Percentiles rank a stretch among this genome's conserved stretches.
Conservation (phyloP, 2,888 invertebrate genomes). For the Pristionchus entomophagus region DNA sequence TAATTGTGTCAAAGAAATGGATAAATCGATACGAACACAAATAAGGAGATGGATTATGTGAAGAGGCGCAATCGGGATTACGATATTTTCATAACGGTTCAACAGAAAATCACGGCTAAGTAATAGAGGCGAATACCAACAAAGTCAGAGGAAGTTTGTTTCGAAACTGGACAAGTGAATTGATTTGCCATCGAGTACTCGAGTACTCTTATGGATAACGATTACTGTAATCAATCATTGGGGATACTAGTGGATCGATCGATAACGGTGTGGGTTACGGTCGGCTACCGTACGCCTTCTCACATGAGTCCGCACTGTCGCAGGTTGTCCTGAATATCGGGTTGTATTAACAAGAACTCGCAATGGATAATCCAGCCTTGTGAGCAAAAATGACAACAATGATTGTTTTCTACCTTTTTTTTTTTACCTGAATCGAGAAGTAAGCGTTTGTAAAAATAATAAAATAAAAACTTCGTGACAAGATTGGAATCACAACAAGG, state of each 20-base stretch:
- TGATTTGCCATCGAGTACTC: background rate
- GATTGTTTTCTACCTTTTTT: too few relatives aligned
- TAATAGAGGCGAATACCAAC: background rate
- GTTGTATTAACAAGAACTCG: too few relatives aligned
- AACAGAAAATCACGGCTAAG: background rate
- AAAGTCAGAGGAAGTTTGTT: too few relatives aligned
- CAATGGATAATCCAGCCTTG: too few relatives aligned
- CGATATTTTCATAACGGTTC: background rate
- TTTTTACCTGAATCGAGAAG: too few relatives aligned
- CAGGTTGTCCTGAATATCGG: constrained; percentile 56
- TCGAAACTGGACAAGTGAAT: background rate
- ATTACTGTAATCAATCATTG: background rate
- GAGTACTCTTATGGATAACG: background rate
- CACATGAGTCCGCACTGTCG: constrained; percentile 53
- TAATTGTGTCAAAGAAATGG: background rate
- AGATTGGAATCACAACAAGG: too few relatives aligned
- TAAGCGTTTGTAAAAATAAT: too few relatives aligned
- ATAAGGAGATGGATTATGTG: background rate
- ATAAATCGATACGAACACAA: background rate
- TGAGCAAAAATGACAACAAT: too few relatives aligned
- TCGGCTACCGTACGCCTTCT: constrained; percentile 27
- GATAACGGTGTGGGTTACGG: background rate
- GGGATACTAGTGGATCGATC: background rate
- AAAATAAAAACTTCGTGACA: too few relatives aligned
- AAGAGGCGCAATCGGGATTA: constrained; percentile 19